Percentiles rank a stretch among this genome's conserved stretches.
phyloP scores from a whole-genome alignment of 1,140 invertebrate genomes.

The Drosophila aff. region DNA sequence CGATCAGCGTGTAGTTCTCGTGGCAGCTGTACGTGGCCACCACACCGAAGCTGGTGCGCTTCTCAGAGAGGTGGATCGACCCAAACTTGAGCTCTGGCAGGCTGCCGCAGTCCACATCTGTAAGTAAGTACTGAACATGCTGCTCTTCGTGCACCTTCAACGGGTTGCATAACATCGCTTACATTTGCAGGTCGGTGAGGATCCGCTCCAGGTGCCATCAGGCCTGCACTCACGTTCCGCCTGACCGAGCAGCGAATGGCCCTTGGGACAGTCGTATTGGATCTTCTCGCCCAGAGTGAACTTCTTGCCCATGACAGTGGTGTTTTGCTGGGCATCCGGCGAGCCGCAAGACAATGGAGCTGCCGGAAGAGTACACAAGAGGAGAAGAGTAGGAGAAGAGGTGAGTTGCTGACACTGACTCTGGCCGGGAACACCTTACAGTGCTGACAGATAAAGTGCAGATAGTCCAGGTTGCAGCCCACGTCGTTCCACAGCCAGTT shows the following conservation, averaged over 20 bases:
- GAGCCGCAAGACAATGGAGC: constrained; percentile 93
- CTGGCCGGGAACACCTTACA: constrained; percentile 87
- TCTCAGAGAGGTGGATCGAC: constrained; percentile 88
- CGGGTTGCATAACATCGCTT: constrained; percentile 78
- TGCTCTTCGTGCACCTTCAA: background rate
- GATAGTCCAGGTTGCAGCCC: constrained; percentile 95
- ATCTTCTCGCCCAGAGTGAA: constrained; percentile 90
- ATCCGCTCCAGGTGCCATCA: constrained; percentile 93
- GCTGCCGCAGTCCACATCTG: constrained; percentile 93
- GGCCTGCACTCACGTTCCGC: constrained; percentile 89
- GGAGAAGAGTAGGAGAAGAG: background rate
- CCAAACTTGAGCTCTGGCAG: constrained; percentile 91
- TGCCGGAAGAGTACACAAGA: constrained; percentile 84
- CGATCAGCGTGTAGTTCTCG: constrained; percentile 93
- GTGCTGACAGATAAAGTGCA: constrained; percentile 97
- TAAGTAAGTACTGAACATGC: background rate
- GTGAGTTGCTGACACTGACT: background rate
- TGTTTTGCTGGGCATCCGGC: constrained; percentile 93
- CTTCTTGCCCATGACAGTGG: constrained; percentile 91
- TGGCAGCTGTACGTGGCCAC: constrained; percentile 91
- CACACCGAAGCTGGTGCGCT: constrained; percentile 92
- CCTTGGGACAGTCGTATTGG: constrained; percentile 92
- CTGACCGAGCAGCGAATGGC: constrained; percentile 92
- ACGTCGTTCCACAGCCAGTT: constrained; percentile 98
- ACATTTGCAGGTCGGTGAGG: constrained; percentile 94